phyloP scores from a whole-genome alignment of 2,797 vertebrate species.

The Novumbra hubbsi region DNA sequence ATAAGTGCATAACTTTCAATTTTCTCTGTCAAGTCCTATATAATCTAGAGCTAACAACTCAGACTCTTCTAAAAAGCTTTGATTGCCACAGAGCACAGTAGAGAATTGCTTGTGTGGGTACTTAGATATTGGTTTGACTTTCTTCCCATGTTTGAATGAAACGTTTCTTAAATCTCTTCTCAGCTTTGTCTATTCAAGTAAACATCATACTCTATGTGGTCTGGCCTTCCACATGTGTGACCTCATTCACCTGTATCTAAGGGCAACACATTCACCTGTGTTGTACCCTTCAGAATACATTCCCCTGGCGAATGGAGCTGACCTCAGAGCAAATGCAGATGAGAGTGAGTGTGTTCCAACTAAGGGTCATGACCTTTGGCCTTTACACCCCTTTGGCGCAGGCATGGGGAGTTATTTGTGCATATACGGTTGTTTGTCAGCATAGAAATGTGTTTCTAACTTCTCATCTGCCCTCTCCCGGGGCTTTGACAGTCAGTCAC shows the following conservation, averaged over 20 bases:
- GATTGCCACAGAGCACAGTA: background rate
- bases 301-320: conserved; percentile 43
- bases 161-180: conserved; percentile 42
- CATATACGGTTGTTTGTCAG: conserved; percentile 30
- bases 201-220: conserved; percentile 23
- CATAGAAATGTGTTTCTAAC: conserved; percentile 46
- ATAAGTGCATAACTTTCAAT: conserved; percentile 32
- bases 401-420: conserved; percentile 53
- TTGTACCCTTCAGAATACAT: conserved; percentile 48
- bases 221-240: conserved; percentile 33
- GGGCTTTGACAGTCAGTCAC: conserved; percentile 49
- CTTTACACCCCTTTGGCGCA: conserved; percentile 48
- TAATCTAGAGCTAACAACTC: conserved; percentile 8
- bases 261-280: conserved; percentile 52
- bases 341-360: conserved; percentile 54
- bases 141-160: conserved; percentile 46
- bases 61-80: background rate
- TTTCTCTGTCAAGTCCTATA: conserved; percentile 25
- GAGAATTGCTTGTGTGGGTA: background rate
- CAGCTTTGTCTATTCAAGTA: conserved; percentile 36
- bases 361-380: conserved; percentile 57
- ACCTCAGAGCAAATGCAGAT: conserved; percentile 69
- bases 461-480: conserved; percentile 54
- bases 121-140: background rate
- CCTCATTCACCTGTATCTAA: conserved; percentile 50